These are phyloP conservation scores for Drosophila santomea DNA, from an alignment of 1,140 invertebrate species.

Conservation along the genomic window DNA sequence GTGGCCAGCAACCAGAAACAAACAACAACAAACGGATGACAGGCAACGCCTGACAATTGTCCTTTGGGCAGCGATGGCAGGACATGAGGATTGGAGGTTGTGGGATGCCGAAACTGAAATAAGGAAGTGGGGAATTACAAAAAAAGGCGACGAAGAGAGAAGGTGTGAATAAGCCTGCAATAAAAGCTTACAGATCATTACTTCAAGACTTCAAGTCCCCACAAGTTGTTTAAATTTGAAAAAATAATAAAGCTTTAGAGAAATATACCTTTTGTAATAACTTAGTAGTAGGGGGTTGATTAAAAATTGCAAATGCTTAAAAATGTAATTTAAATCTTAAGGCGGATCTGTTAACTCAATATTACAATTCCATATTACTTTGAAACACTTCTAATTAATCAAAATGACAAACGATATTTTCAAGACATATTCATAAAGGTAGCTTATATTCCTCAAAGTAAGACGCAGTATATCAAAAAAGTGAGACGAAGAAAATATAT, in stretches of 20 bases:
- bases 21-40: conserved; percentile 61
- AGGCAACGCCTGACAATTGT: conserved; percentile 59
- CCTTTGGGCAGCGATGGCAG: conserved; percentile 30
- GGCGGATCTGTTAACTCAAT: too few species aligned
- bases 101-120: background rate
- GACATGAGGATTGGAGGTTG: conserved; percentile 27
- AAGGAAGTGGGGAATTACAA: conserved; percentile 4
- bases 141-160: conserved; percentile 15
- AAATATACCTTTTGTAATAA: too few species aligned
- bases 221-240: too few species aligned
- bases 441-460: conserved; percentile 1
- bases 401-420: background rate
- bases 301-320: too few species aligned
- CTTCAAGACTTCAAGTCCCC: background rate
- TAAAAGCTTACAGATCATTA: background rate
- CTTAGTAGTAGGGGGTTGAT: too few species aligned
- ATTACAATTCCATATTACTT: background rate
- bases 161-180: background rate
- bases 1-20: conserved; percentile 66
- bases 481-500: background rate
- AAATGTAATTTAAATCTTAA: too few species aligned
- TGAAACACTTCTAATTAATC: background rate
- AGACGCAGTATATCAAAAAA: conserved; percentile 44
- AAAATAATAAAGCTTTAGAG: too few species aligned
- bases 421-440: conserved; percentile 8